phyloP scores from a whole-genome alignment of 1,140 invertebrate species.

The Lineus longissimus region DNA sequence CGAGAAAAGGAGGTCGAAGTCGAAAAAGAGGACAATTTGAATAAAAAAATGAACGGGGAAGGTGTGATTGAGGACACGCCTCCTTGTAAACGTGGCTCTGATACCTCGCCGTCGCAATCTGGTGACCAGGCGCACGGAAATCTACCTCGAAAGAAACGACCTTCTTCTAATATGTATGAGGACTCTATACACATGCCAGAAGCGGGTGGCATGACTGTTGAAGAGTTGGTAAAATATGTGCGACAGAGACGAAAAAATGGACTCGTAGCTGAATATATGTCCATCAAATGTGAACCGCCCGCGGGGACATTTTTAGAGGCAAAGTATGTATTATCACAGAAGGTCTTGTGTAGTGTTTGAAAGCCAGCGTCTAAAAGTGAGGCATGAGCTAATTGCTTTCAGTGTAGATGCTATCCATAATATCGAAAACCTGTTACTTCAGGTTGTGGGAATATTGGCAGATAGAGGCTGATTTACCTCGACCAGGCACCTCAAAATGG shows the following conservation, averaged over 20 bases:
- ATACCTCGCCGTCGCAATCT: not conserved
- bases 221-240: conserved; percentile 75
- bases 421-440: no score
- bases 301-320: conserved; percentile 65
- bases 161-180: conserved; percentile 33
- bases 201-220: conserved; percentile 62
- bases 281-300: conserved; percentile 77
- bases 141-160: conserved; percentile 35
- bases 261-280: conserved; percentile 71
- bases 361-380: no score
- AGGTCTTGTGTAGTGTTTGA: no score
- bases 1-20: conserved; percentile 34
- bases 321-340: conserved; percentile 40
- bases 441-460: no score
- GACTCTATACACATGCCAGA: conserved; percentile 47
- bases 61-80: not conserved
- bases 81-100: conserved; percentile 3
- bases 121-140: conserved; percentile 2
- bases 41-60: not conserved
- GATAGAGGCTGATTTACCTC: no score
- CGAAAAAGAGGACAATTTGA: conserved; percentile 27
- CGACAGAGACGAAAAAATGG: conserved; percentile 71
- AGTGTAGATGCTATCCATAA: no score
- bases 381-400: no score
- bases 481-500: no score